Conservation (phyloP, 2,113 vertebrate species). For the Leucopsar rothschildi region DNA sequence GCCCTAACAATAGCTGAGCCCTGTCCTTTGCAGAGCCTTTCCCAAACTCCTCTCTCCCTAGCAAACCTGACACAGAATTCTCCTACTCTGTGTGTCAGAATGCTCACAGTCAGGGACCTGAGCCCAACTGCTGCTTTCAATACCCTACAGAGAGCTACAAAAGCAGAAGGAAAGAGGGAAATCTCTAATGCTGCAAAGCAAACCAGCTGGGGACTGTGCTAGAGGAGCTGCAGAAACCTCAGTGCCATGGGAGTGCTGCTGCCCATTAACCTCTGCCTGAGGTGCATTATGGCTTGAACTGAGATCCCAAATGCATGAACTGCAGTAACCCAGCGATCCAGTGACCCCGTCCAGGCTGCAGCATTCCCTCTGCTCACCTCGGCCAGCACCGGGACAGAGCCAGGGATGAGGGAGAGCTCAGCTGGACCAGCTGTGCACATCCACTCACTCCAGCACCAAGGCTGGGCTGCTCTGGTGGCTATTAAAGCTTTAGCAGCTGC, state of each 20-base stretch:
- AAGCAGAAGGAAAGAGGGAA: not conserved
- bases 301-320: not conserved
- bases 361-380: not conserved
- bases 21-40: not conserved
- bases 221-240: not conserved
- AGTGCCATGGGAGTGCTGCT: accelerated
- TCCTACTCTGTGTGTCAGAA: not conserved
- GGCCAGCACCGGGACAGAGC: not conserved
- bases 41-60: not conserved
- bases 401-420: not conserved
- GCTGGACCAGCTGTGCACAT: not conserved
- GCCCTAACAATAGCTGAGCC: not conserved
- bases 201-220: not conserved
- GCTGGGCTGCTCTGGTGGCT: not conserved
- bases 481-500: not conserved
- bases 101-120: not conserved
- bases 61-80: not conserved
- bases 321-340: not conserved
- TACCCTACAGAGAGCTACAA: not conserved
- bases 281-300: not conserved
- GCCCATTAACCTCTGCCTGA: not conserved
- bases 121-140: not conserved
- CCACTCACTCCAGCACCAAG: not conserved
- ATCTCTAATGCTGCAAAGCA: not conserved
- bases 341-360: not conserved